Base-by-base conservation (phyloP, 2,797 vertebrate genomes). In the Acanthiza pusilla region DNA sequence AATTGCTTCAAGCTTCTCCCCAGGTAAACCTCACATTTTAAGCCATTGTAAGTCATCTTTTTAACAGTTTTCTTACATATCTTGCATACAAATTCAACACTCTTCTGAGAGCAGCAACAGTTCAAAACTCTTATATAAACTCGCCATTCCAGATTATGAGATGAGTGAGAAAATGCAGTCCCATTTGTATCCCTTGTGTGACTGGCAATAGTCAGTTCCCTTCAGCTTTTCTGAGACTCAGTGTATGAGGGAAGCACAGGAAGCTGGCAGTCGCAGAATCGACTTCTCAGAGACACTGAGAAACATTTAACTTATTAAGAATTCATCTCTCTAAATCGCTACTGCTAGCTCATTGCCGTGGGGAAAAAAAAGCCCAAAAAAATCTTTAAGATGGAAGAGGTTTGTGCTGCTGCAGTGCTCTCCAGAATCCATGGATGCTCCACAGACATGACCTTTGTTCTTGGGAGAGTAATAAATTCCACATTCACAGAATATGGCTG, bases 191-290 rank as follows among this genome's bases (percentile, higher is more conserved):
- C 13, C 16, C 55, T 61, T 8, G 2, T 9, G n/a, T 20, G 57
- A 47, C 15, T 22, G 22, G 17, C 57, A 50, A 19, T 2, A 5
- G 36, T 15, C 12, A 19, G 43, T 3, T 82, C 55, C 16, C 15
- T 16, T 7, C 29, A 29, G 38, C 29, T 68, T n/a, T 60, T 11
- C 50, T 11, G 29, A 34, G 26, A 55, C 30, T 76, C 18, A 4
- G 34, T 9, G 25, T 18, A 0, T 7, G 19, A 72, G 34, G 70
- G 8, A 32, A 61, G 30, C 58, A 45, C 1, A 16, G 43, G 27
- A n/a, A 47, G 13, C 30, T 13, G 14, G 10, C 19, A 75, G n/a
- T 9, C 0, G 0, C 47, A 60, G 5, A 47, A 10, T 1, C 0
- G 0, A 10, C 67, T 2, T 3, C 32, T 40, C 9, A 15, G 51